Percentiles rank a stretch among this genome's conserved stretches.
Conservation (phyloP, 1,140 invertebrate genomes). For the Bombyx mori region ASM3026992v2 NC_085121.1:15544501-15545000, state of each 20-base stretch:
- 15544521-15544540: constrained; percentile 58
- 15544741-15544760: constrained; percentile 78
- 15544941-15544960: constrained; percentile 70
- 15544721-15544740: constrained; percentile 74
- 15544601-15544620: constrained; percentile 29
- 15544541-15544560: constrained; percentile 77
- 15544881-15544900: constrained; percentile 72
- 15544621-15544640: constrained; percentile 60
- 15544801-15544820: constrained; percentile 45
- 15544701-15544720: constrained; percentile 71
- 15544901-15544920: constrained; percentile 58
- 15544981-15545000: constrained; percentile 56
- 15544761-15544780: constrained; percentile 63
- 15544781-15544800: constrained; percentile 53
- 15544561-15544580: constrained; percentile 75
- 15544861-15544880: constrained; percentile 79
- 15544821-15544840: constrained; percentile 68
- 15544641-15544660: constrained; percentile 36
- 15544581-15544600: constrained; percentile 57
- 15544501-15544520: constrained; percentile 79
- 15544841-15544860: constrained; percentile 81
- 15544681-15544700: constrained; percentile 78
- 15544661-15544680: constrained; percentile 71
- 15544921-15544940: constrained; percentile 85
- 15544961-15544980: constrained; percentile 41